Evolutionary conservation across 2,797 vertebrate genomes (phyloP).

Genomic region (Myotis myotis): DNA sequence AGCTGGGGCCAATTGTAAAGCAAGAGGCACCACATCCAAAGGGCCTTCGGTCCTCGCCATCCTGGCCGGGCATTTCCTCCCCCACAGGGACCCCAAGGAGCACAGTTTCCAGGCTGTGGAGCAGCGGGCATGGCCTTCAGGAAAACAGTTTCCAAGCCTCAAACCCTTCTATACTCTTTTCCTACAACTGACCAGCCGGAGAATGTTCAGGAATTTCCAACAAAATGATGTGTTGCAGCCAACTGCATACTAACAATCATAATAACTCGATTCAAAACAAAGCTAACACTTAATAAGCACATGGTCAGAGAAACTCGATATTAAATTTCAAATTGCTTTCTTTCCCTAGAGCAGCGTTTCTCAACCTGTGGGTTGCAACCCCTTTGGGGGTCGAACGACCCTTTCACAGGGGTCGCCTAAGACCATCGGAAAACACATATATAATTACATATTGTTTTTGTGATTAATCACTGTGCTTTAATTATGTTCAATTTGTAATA

Average conservation of each 20-base stretch:
- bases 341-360: background rate
- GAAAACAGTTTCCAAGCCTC: background rate
- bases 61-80: background rate
- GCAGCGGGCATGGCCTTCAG: background rate
- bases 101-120: background rate
- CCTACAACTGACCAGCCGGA: background rate
- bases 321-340: background rate
- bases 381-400: no score
- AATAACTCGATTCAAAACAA: no score
- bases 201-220: background rate
- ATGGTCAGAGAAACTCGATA: background rate
- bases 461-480: no score
- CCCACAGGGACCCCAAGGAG: background rate
- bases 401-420: no score
- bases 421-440: no score
- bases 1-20: background rate
- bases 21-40: background rate
- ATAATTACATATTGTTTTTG: no score
- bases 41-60: background rate
- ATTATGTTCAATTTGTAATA: no score
- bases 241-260: fast-evolving
- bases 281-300: fast-evolving
- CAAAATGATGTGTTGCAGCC: background rate
- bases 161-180: background rate
- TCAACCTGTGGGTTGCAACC: no score